Evolutionary conservation across 2,888 invertebrate genomes (phyloP), one percentile per base, ranked within the genome.

Genomic region (Nomada ruficornis): DNA sequence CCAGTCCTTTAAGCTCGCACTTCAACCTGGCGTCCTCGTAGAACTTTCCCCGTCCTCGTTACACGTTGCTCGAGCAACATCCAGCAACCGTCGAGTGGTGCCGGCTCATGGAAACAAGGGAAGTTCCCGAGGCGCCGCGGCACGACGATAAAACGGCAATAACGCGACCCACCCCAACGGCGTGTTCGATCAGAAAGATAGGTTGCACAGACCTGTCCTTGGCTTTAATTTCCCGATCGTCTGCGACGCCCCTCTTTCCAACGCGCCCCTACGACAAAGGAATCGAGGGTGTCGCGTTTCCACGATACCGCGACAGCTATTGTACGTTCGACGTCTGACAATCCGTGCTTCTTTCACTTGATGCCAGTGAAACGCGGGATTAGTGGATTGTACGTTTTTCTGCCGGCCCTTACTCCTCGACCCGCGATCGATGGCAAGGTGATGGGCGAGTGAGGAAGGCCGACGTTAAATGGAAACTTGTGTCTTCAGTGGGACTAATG

Each of bases 171-270:
- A 52, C 59, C 44, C 68, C 52, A 23, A 42, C 52, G 54, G 29
- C 5, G 52, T 62, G 23, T 70, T 68, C 71, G 59, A 72, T 73
- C 73, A 77, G 64, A 69, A 80, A 80, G 77, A 77, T 68, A 79
- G 63, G 67, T 60, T 67, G 47, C 62, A 69, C 36, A 36, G 36
- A 20, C 13, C 59, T 59, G 81, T 77, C 81, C 81, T 78, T 81
- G 81, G 81, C 74, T 74, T 73, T 78, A 81, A 81, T 81, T 78
- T 70, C 64, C 50, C 62, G 65, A 78, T 69, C 77, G 36, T 54
- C 50, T n/a, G 26, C 65, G 55, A 52, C 71, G 36, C 54, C 50
- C 80, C 72, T 55, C 44, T 78, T 73, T 73, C 63, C 62, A 20
- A 7, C 20, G 3, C 44, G 64, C 57, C 55, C 29, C 18, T 60